phyloP scores from a whole-genome alignment of 2,113 vertebrate species.

The Gallinago undulata region DNA sequence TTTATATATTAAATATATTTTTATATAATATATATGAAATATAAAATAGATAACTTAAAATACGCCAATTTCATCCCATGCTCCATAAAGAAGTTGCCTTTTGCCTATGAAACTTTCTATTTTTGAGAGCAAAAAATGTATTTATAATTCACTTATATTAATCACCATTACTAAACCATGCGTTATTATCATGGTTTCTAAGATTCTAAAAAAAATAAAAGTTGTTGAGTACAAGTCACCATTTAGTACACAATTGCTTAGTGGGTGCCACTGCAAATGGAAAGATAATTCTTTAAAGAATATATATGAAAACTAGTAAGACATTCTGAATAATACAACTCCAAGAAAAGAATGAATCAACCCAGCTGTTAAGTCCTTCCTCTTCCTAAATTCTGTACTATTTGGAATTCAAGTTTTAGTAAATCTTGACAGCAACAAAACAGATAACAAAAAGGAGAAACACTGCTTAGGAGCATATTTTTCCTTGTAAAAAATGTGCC shows the following conservation, averaged over 20 bases:
- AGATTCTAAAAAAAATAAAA: neutral
- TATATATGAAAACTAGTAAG: neutral
- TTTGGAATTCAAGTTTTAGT: constrained; percentile 23
- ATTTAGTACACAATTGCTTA: neutral
- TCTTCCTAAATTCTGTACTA: neutral
- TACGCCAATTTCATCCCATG: neutral
- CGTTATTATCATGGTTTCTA: neutral
- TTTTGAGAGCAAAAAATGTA: neutral
- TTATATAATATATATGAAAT: too few relatives aligned
- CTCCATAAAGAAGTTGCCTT: neutral
- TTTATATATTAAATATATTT: too few relatives aligned
- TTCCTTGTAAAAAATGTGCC: constrained; percentile 59
- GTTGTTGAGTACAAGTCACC: neutral
- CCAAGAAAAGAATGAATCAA: neutral
- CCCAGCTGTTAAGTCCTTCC: constrained; percentile 7
- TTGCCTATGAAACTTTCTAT: neutral
- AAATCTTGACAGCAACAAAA: constrained; percentile 42
- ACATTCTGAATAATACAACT: neutral
- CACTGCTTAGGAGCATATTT: constrained; percentile 41
- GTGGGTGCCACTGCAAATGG: neutral
- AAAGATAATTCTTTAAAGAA: neutral
- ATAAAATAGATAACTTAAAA: neutral
- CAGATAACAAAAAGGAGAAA: constrained; percentile 49
- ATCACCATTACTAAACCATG: neutral
- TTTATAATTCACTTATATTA: neutral